A percentile compares a stretch with the other conserved stretches of the same genome.
Conservation (phyloP, 2,797 vertebrate species). For the Sebastes goodei region DNA sequence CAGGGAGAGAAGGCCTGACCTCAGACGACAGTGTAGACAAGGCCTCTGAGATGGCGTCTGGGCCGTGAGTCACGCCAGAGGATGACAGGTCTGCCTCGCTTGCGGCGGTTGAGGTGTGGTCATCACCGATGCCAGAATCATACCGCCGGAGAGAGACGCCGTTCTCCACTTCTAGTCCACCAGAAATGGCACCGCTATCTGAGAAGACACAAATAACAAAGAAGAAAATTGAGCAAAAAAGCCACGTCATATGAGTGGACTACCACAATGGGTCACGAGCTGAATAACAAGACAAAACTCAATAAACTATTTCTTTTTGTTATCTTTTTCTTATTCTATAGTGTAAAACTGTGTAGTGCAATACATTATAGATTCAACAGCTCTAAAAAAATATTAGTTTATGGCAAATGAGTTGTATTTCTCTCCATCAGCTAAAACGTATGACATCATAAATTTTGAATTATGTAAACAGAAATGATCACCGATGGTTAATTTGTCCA, state of each 20-base stretch:
- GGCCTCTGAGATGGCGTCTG: slow-evolving; percentile 93
- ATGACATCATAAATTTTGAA: too few relatives aligned
- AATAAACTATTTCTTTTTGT: neutral
- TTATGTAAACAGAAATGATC: too few relatives aligned
- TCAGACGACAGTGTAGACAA: slow-evolving; percentile 91
- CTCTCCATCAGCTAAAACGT: too few relatives aligned
- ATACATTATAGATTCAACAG: neutral
- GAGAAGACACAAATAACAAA: neutral
- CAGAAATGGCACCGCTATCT: slow-evolving; percentile 64
- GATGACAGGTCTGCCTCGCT: slow-evolving; percentile 57
- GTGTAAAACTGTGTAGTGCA: neutral
- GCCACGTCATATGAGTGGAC: neutral
- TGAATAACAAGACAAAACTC: neutral
- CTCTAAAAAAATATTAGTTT: fast-evolving
- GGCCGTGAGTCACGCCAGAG: slow-evolving; percentile 78
- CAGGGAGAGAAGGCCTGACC: slow-evolving; percentile 81
- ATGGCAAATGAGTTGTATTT: neutral
- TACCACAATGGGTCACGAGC: neutral
- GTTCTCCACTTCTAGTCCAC: slow-evolving; percentile 79
- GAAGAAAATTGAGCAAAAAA: neutral
- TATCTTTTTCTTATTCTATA: neutral
- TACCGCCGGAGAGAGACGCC: slow-evolving; percentile 79
- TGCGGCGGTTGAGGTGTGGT: slow-evolving; percentile 73
- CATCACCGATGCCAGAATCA: slow-evolving; percentile 89
- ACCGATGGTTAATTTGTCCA: too few relatives aligned